These are phyloP conservation scores for Drosophila aff. DNA, from an alignment of 1,140 invertebrate genomes.

Conservation along the genomic window DNA sequence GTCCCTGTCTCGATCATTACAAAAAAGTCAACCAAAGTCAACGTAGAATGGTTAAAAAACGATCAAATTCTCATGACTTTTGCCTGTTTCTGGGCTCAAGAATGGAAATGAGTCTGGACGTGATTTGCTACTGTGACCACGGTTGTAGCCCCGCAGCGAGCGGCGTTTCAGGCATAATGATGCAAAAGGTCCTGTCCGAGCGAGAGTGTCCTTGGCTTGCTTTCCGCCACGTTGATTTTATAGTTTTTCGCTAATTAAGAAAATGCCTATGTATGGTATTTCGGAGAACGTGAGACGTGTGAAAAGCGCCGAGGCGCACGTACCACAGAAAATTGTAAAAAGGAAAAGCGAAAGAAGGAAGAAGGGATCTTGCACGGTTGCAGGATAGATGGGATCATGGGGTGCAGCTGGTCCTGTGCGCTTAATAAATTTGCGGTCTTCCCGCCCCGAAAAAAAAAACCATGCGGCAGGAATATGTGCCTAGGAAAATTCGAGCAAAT, in stretches of 20 bases:
- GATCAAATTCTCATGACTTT: conserved; percentile 42
- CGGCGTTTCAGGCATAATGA: conserved; percentile 30
- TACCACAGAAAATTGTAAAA: conserved; percentile 37
- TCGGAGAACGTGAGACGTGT: conserved; percentile 54
- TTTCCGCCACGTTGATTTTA: conserved; percentile 54
- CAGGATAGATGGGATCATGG: conserved; percentile 25
- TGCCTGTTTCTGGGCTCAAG: conserved; percentile 19
- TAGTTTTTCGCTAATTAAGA: conserved; percentile 74
- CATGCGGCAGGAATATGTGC: conserved; percentile 47
- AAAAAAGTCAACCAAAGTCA: conserved; percentile 24
- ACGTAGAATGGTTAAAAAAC: background rate
- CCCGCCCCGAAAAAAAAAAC: conserved; percentile 69
- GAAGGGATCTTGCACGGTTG: conserved; percentile 22
- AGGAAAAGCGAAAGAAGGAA: conserved; percentile 17
- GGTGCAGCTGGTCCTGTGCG: conserved; percentile 48
- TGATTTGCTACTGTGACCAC: conserved; percentile 47
- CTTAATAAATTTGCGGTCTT: conserved; percentile 82
- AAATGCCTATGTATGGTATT: background rate
- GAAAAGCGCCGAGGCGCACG: conserved; percentile 62
- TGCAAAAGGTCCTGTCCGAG: conserved; percentile 6
- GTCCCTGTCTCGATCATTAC: conserved; percentile 7
- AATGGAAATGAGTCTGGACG: conserved; percentile 27
- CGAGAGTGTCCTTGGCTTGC: conserved; percentile 29
- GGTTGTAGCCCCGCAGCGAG: conserved; percentile 1
- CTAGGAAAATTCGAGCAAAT: conserved; percentile 55